Conservation (phyloP, 2,797 vertebrate species). For the Poeciliopsis gracilis region DNA sequence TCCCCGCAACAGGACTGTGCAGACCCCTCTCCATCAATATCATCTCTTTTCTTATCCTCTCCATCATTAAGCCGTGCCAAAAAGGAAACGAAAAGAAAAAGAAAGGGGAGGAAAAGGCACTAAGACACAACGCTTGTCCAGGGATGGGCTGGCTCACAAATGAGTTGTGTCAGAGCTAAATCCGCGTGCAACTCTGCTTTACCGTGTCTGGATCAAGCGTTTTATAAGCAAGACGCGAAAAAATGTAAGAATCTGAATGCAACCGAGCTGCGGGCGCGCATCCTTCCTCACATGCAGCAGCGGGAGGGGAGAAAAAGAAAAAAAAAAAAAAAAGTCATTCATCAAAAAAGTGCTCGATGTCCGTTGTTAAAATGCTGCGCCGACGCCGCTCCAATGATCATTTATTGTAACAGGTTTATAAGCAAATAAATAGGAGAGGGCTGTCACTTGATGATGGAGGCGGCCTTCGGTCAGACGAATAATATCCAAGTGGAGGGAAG, state of each 20-base stretch:
- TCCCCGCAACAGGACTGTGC: conserved; percentile 94
- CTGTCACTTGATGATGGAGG: conserved; percentile 99
- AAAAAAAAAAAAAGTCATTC: conserved; percentile 94
- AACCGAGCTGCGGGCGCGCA: conserved; percentile 89
- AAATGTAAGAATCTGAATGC: conserved; percentile 90
- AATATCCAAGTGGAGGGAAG: conserved; percentile 95
- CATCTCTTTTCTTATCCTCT: conserved; percentile 99
- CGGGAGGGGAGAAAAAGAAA: conserved; percentile 54
- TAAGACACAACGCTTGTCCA: conserved; percentile 81
- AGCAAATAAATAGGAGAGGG: conserved; percentile 99
- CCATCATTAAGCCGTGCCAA: conserved; percentile 93
- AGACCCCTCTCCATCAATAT: conserved; percentile 99
- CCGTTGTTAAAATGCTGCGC: conserved; percentile 97
- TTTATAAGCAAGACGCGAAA: conserved; percentile 88
- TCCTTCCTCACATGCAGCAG: conserved; percentile 85
- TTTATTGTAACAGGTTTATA: conserved; percentile 99
- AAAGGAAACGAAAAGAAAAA: neutral
- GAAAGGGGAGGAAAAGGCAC: neutral
- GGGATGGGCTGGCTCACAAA: conserved; percentile 83
- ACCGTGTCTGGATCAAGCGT: conserved; percentile 82
- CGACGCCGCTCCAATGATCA: conserved; percentile 99
- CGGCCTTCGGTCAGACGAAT: conserved; percentile 98
- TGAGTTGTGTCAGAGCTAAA: conserved; percentile 91
- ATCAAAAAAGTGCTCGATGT: conserved; percentile 90
- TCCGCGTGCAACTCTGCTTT: conserved; percentile 91